phyloP scores from a whole-genome alignment of 2,113 vertebrate genomes.

The Pseudopodoces humilis region DNA sequence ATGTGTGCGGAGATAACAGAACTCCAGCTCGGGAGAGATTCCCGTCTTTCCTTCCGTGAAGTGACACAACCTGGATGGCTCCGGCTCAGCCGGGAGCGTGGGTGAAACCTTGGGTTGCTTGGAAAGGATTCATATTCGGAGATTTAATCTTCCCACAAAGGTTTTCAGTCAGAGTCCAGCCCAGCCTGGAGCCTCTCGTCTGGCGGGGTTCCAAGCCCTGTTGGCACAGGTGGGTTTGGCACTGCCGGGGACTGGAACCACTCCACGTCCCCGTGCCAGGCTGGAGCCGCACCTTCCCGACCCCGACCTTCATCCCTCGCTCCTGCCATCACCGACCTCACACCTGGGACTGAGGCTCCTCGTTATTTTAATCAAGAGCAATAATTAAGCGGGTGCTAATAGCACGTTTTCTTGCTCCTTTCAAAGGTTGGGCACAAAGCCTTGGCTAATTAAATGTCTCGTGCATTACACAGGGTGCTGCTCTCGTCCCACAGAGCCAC shows the following conservation, averaged over 20 bases:
- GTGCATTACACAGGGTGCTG: background rate
- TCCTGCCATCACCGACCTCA: background rate
- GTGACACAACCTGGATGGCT: background rate
- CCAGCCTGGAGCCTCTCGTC: background rate
- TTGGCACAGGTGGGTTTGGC: background rate
- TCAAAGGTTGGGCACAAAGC: background rate
- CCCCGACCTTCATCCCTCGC: background rate
- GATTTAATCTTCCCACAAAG: slow-evolving; percentile 33
- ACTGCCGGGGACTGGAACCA: background rate
- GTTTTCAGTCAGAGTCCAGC: background rate
- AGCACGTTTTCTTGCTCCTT: background rate
- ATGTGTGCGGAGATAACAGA: background rate
- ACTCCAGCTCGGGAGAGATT: background rate
- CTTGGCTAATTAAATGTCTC: background rate
- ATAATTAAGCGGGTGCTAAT: slow-evolving; percentile 20
- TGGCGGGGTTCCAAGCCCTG: background rate
- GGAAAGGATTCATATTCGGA: background rate
- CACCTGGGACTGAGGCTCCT: background rate
- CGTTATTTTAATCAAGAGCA: background rate
- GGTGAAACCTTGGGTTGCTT: background rate
- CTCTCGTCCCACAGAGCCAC: background rate
- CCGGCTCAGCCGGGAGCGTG: background rate
- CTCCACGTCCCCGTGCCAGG: accelerated
- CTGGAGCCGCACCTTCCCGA: background rate
- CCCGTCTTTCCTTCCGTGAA: background rate